Evolutionary conservation across 2,797 vertebrate species (phyloP).

Genomic region (Nasua narica): DNA sequence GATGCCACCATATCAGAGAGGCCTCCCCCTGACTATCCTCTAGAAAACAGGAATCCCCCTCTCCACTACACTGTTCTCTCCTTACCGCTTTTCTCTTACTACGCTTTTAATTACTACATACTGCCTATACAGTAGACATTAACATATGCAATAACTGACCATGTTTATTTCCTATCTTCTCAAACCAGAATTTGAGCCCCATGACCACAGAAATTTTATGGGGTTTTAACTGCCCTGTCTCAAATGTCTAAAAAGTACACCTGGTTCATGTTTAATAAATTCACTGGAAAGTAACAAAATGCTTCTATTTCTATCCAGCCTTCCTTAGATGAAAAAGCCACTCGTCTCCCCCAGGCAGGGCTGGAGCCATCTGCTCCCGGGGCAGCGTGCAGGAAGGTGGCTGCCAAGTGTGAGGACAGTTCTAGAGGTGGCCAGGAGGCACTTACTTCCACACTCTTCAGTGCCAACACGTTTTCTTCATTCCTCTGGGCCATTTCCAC

Average conservation of each 20-base stretch:
- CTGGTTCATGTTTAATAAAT: background rate
- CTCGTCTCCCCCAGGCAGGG: background rate
- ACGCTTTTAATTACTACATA: background rate
- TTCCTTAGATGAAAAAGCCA: slow-evolving; percentile 12
- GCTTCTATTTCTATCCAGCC: background rate
- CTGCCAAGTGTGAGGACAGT: background rate
- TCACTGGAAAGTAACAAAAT: background rate
- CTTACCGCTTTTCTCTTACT: background rate
- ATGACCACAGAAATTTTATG: background rate
- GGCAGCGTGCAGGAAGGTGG: background rate
- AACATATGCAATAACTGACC: background rate
- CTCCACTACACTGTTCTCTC: background rate
- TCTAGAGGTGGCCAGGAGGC: background rate
- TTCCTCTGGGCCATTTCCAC: slow-evolving; percentile 93
- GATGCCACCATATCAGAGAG: background rate
- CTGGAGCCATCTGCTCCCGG: background rate
- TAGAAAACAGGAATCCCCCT: background rate
- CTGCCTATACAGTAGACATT: background rate
- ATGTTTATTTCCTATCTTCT: background rate
- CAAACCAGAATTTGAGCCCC: background rate
- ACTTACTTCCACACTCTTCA: slow-evolving; percentile 94
- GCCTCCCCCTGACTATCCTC: background rate
- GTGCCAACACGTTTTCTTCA: slow-evolving; percentile 89
- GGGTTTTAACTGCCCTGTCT: background rate
- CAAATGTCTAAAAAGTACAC: background rate